These are phyloP conservation scores for Papilio glaucus DNA, from an alignment of 1,140 invertebrate genomes.

Conservation along the genomic window DNA sequence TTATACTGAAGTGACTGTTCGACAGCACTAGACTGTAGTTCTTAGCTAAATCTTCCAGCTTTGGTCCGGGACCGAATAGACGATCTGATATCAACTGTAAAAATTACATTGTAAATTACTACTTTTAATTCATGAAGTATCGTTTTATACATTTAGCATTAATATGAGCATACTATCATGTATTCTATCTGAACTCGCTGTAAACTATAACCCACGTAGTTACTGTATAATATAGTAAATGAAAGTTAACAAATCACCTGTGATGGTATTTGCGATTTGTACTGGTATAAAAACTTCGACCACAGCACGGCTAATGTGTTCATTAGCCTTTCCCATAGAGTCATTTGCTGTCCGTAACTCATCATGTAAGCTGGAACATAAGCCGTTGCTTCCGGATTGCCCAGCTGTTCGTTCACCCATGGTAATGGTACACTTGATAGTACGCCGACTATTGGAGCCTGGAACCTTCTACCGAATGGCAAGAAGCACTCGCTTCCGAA, in stretches of 20 bases:
- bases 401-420: constrained; percentile 85
- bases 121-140: no score
- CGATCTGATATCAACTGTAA: constrained; percentile 74
- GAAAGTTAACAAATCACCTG: constrained; percentile 54
- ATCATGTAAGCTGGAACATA: constrained; percentile 85
- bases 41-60: constrained; percentile 82
- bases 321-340: constrained; percentile 84
- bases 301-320: constrained; percentile 81
- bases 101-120: no score
- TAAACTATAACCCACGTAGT: no score
- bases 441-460: constrained; percentile 85
- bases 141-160: no score
- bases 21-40: constrained; percentile 85
- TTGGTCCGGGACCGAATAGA: constrained; percentile 77
- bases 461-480: constrained; percentile 83
- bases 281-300: constrained; percentile 67
- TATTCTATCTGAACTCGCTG: no score
- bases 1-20: constrained; percentile 86
- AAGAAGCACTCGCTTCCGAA: constrained; percentile 87
- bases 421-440: constrained; percentile 85
- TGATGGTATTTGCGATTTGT: constrained; percentile 72
- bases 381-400: constrained; percentile 85
- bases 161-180: no score
- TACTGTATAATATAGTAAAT: not conserved
- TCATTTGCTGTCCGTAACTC: constrained; percentile 83